These are phyloP conservation scores for Tenthredo livida DNA, from an alignment of 2,888 invertebrate genomes.

Conservation along the genomic window DNA sequence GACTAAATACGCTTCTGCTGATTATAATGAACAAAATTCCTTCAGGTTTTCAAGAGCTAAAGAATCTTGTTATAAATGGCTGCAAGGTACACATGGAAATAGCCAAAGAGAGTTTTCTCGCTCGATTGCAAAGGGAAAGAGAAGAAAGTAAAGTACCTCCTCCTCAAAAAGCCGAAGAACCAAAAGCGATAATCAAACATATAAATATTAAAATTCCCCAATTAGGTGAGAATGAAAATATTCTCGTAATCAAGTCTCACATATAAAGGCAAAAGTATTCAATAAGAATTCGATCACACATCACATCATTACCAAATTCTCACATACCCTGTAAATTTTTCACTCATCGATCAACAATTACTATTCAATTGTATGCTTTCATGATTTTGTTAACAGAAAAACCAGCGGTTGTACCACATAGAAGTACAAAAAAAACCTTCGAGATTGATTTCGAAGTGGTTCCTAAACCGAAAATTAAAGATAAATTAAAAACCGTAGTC, in stretches of 20 bases:
- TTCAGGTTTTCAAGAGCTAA: conserved; percentile 61
- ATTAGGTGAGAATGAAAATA: neutral
- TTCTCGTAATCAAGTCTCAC: neutral
- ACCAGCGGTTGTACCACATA: neutral
- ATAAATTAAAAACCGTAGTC: neutral
- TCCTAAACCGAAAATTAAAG: neutral
- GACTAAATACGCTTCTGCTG: neutral
- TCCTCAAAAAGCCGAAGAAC: conserved; percentile 9
- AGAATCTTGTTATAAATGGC: conserved; percentile 57
- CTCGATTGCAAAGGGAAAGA: conserved; percentile 63
- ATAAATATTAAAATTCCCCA: conserved; percentile 7
- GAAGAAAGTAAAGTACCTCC: conserved; percentile 55
- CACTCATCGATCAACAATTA: neutral
- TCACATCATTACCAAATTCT: neutral
- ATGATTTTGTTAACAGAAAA: conserved; percentile 5
- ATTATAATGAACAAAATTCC: neutral
- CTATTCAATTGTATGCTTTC: neutral
- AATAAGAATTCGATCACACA: neutral
- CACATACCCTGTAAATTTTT: neutral
- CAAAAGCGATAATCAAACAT: conserved; percentile 1
- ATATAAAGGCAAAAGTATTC: neutral
- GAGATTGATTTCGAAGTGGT: conserved; percentile 14
- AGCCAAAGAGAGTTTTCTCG: conserved; percentile 65
- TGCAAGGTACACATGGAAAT: conserved; percentile 60
- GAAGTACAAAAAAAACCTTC: conserved; percentile 10